Percentiles rank a stretch among this genome's conserved stretches.
Evolutionary conservation across 2,888 invertebrate species (phyloP).

Genomic region (Rosalia funebris): DNA sequence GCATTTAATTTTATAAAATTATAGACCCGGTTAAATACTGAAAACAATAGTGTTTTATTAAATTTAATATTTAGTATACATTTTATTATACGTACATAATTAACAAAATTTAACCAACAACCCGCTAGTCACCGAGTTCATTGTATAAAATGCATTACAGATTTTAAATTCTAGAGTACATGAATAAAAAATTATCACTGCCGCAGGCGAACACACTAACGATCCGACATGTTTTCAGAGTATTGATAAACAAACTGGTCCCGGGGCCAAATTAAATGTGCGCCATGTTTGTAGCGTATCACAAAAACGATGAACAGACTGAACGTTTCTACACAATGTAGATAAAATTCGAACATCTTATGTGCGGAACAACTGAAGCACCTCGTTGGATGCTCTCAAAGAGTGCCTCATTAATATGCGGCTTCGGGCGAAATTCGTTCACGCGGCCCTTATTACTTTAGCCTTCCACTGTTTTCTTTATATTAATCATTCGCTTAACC

Average conservation of each 20-base stretch:
- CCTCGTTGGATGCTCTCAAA: slow-evolving; percentile 53
- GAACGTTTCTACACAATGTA: slow-evolving; percentile 59
- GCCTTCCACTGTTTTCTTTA: slow-evolving; percentile 41
- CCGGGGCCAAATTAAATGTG: slow-evolving; percentile 59
- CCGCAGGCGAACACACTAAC: slow-evolving; percentile 53
- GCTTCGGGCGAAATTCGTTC: slow-evolving; percentile 50
- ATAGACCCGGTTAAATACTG: too few species aligned
- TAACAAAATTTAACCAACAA: too few species aligned
- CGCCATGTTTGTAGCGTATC: slow-evolving; percentile 52
- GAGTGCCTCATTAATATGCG: slow-evolving; percentile 60
- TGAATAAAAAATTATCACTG: slow-evolving; percentile 49
- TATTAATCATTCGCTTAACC: slow-evolving; percentile 55
- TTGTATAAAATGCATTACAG: slow-evolving; percentile 45
- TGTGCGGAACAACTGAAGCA: slow-evolving; percentile 49
- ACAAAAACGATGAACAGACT: slow-evolving; percentile 56
- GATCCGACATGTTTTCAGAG: slow-evolving; percentile 54
- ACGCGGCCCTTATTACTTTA: slow-evolving; percentile 35
- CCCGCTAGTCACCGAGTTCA: slow-evolving; percentile 30
- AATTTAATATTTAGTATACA: too few species aligned
- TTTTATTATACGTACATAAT: too few species aligned
- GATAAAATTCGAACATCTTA: slow-evolving; percentile 61
- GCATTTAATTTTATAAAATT: too few species aligned
- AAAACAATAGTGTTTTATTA: too few species aligned
- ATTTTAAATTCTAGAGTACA: slow-evolving; percentile 45
- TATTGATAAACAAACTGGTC: slow-evolving; percentile 60